Percentiles rank a stretch among this genome's conserved stretches.
Conservation (phyloP, 2,888 invertebrate species). For the Andricus curvator region DNA sequence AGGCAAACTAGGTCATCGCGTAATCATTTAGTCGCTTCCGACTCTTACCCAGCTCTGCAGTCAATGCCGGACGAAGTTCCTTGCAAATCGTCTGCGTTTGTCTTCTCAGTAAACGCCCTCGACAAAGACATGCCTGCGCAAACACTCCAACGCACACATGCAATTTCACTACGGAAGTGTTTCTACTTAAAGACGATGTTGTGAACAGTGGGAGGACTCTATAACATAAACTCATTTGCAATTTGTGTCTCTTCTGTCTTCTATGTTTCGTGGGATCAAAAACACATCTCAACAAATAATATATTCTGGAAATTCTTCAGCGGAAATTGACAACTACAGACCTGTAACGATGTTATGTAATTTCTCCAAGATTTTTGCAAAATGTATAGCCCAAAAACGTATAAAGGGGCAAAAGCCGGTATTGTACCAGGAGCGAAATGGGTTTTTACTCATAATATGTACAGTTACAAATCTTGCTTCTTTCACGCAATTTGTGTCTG, state of each 20-base stretch:
- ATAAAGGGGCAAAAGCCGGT: no score
- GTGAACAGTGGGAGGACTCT: neutral
- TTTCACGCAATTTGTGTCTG: no score
- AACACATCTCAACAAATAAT: no score
- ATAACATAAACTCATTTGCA: neutral
- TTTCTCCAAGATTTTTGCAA: no score
- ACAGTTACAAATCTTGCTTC: no score
- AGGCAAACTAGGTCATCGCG: slow-evolving; percentile 38
- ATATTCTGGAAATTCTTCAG: no score
- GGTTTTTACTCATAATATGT: no score
- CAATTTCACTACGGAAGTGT: slow-evolving; percentile 8
- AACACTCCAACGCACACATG: neutral
- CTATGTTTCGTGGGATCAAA: neutral
- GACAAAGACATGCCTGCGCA: slow-evolving; percentile 16
- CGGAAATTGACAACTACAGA: no score
- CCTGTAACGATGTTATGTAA: no score
- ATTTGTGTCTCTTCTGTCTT: neutral
- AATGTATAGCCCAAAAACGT: no score
- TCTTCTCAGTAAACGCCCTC: slow-evolving; percentile 28
- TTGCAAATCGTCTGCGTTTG: slow-evolving; percentile 30
- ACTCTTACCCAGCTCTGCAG: slow-evolving; percentile 27
- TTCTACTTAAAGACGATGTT: neutral
- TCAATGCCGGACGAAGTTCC: slow-evolving; percentile 31
- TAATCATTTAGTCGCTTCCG: slow-evolving; percentile 38
- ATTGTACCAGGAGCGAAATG: no score